Evolutionary conservation across 2,888 invertebrate species (phyloP).

Genomic region (Dioctria linearis): DNA sequence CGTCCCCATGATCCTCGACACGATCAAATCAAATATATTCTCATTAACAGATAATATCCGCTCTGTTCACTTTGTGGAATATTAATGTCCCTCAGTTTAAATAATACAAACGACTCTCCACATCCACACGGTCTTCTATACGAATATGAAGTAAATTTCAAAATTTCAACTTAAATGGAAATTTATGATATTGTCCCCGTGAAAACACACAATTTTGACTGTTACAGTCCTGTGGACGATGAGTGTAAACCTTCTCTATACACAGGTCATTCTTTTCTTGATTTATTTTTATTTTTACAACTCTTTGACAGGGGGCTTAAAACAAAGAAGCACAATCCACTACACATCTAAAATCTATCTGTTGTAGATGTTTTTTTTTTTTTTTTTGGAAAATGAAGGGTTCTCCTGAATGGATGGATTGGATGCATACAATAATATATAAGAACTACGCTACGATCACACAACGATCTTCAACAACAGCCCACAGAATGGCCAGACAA

Average conservation of each 20-base stretch:
- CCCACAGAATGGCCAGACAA: conserved; percentile 45
- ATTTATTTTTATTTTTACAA: conserved; percentile 56
- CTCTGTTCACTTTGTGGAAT: conserved; percentile 1
- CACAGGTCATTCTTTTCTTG: conserved; percentile 53
- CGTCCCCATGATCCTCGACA: background rate
- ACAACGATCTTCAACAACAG: background rate
- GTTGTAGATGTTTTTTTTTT: background rate
- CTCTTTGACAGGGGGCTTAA: conserved; percentile 52
- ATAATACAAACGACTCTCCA: background rate
- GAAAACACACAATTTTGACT: conserved; percentile 44
- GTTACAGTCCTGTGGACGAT: background rate
- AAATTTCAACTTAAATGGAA: conserved; percentile 43
- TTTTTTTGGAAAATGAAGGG: conserved; percentile 7
- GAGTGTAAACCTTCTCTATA: conserved; percentile 34
- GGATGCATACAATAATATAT: background rate
- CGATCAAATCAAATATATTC: conserved; percentile 36
- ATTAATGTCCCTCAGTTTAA: conserved; percentile 16
- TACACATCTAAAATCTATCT: background rate
- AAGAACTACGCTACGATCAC: too few relatives aligned
- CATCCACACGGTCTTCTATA: conserved; percentile 14
- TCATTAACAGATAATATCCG: conserved; percentile 28
- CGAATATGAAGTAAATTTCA: conserved; percentile 33
- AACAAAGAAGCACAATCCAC: conserved; percentile 52
- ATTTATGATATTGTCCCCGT: conserved; percentile 40
- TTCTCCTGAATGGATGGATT: background rate